Percentiles rank a stretch among this genome's conserved stretches.
Conservation (phyloP, 1,140 invertebrate genomes). For the Leptinotarsa undecemlineata region DNA sequence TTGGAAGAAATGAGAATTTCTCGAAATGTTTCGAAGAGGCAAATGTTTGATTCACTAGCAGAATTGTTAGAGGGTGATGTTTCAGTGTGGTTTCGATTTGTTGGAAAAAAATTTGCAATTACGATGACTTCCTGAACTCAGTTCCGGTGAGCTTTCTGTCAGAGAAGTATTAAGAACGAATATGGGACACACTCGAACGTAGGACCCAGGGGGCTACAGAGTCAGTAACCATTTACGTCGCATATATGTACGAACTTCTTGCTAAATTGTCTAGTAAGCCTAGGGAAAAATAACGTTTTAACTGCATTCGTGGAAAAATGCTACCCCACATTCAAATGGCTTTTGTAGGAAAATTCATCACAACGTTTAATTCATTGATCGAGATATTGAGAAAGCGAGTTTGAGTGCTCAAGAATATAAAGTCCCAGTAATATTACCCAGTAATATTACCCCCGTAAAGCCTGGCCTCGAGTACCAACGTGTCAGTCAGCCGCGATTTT, state of each 20-base stretch:
- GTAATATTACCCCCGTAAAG: no score
- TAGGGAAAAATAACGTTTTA: not conserved
- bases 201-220: slow-evolving; percentile 6
- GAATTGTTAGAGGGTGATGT: slow-evolving; percentile 2
- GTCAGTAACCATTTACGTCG: not conserved
- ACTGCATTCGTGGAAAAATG: not conserved
- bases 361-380: not conserved
- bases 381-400: not conserved
- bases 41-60: not conserved
- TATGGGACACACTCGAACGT: slow-evolving; percentile 13
- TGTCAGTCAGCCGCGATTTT: no score
- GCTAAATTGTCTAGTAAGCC: not conserved
- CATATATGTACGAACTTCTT: not conserved
- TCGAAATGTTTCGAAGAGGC: not conserved
- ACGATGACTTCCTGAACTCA: not conserved
- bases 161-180: slow-evolving; percentile 7
- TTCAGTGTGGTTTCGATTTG: slow-evolving; percentile 17
- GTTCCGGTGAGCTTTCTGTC: not conserved
- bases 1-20: slow-evolving; percentile 9
- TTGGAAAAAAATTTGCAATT: not conserved
- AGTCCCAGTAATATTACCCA: no score
- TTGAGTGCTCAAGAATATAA: no score
- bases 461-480: no score
- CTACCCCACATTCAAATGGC: not conserved
- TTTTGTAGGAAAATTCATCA: not conserved